These are phyloP conservation scores for Craterocephalus amniculus DNA, from an alignment of 2,797 vertebrate genomes.

Conservation along the genomic window DNA sequence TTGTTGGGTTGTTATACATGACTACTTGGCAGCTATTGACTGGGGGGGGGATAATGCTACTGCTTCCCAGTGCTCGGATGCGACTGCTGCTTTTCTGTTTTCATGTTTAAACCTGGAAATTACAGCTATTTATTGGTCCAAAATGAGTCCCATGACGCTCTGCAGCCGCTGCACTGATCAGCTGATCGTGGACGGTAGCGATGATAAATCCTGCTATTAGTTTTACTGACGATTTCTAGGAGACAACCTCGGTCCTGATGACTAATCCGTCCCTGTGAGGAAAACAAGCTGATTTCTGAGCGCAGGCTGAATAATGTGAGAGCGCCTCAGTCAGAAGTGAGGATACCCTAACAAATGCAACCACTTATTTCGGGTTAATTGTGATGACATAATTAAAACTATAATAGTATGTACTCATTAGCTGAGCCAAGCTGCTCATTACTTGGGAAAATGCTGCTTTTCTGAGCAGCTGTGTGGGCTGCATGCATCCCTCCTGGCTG, in stretches of 20 bases:
- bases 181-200: neutral
- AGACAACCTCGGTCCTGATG: neutral
- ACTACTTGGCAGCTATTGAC: constrained; percentile 13
- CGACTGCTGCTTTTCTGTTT: no score
- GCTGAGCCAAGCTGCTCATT: constrained; percentile 64
- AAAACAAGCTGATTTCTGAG: constrained; percentile 7
- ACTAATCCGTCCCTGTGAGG: constrained; percentile 6
- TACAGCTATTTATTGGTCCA: no score
- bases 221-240: constrained; percentile 1
- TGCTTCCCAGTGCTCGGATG: neutral
- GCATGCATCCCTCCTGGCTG: constrained; percentile 26
- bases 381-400: constrained; percentile 59
- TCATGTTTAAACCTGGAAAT: no score
- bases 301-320: neutral
- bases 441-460: constrained; percentile 51
- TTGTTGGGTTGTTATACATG: constrained; percentile 8
- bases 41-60: neutral
- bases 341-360: constrained; percentile 34
- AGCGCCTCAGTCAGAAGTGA: constrained; percentile 21
- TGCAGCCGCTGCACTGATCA: constrained; percentile 3
- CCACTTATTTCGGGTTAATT: constrained; percentile 48
- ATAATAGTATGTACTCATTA: constrained; percentile 59
- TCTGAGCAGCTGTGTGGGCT: constrained; percentile 65
- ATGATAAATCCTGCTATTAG: neutral
- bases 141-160: no score